phyloP scores from a whole-genome alignment of 2,797 vertebrate species.

The Poeciliopsis infans region DNA sequence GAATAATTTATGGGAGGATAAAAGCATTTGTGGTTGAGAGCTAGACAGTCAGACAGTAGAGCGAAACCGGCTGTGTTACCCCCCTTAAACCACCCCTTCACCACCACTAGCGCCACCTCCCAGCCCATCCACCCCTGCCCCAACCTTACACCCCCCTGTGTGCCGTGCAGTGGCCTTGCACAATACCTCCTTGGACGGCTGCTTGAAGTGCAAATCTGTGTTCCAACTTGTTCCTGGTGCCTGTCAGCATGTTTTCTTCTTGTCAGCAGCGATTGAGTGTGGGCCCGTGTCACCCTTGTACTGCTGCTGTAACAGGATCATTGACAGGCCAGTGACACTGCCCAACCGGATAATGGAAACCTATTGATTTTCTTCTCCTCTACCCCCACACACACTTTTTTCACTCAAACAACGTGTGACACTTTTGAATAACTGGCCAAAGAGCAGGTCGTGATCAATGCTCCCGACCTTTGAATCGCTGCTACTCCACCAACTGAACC shows the following conservation, averaged over 20 bases:
- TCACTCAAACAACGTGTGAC: slow-evolving; percentile 76
- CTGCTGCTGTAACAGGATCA: slow-evolving; percentile 91
- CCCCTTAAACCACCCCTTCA: slow-evolving; percentile 6
- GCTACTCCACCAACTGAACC: slow-evolving; percentile 58
- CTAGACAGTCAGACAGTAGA: slow-evolving; percentile 67
- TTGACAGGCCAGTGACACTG: slow-evolving; percentile 98
- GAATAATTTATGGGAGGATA: slow-evolving; percentile 86
- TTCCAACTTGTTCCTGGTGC: slow-evolving; percentile 91
- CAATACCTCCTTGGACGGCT: slow-evolving; percentile 79
- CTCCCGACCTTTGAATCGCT: slow-evolving; percentile 65
- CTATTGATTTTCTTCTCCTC: slow-evolving; percentile 90
- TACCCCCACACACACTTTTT: slow-evolving; percentile 9
- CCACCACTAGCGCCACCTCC: slow-evolving; percentile 11
- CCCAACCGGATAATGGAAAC: slow-evolving; percentile 98
- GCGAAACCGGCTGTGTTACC: slow-evolving; percentile 47
- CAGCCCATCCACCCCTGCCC: slow-evolving; percentile 51
- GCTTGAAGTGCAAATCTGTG: slow-evolving; percentile 93
- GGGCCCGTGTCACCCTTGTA: slow-evolving; percentile 77
- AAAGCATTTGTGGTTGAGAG: slow-evolving; percentile 75
- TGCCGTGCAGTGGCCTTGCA: slow-evolving; percentile 81
- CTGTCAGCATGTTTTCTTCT: slow-evolving; percentile 94
- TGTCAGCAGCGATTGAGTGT: slow-evolving; percentile 97
- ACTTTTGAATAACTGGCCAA: slow-evolving; percentile 84
- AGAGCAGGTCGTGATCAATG: slow-evolving; percentile 77
- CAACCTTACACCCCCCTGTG: slow-evolving; percentile 60